Evolutionary conservation across 2,888 invertebrate species (phyloP).

Genomic region (Petrolisthes manimaculis): DNA sequence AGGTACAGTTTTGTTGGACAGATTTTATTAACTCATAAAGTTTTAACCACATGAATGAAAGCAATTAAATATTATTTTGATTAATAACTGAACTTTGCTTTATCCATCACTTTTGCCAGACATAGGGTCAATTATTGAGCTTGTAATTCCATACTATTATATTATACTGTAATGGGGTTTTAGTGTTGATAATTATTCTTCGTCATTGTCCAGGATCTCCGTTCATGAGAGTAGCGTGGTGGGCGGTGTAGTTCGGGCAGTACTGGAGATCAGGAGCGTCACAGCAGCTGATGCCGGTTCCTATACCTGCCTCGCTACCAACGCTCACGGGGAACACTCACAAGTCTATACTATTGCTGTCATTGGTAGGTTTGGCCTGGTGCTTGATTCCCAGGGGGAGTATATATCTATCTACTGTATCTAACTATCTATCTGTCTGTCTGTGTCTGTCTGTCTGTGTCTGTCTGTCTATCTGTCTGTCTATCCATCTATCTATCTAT

Average conservation of each 20-base stretch:
- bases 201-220: background rate
- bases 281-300: conserved; percentile 34
- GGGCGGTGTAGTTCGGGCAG: conserved; percentile 3
- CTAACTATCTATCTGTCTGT: too few species aligned
- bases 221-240: conserved; percentile 22
- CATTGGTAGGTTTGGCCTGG: conserved; percentile 17
- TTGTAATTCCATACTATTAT: too few species aligned
- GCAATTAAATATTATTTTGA: background rate
- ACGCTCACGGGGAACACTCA: conserved; percentile 39
- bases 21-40: background rate
- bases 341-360: conserved; percentile 27
- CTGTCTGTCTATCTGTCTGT: too few species aligned
- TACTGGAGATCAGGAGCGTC: conserved; percentile 31
- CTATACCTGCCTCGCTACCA: conserved; percentile 39
- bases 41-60: background rate
- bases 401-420: too few species aligned
- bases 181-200: too few species aligned
- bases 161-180: too few species aligned
- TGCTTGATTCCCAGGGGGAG: too few species aligned
- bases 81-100: background rate
- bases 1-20: background rate
- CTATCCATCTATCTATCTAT: too few species aligned
- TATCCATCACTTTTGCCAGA: background rate
- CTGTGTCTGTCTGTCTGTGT: too few species aligned
- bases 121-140: too few species aligned